Evolutionary conservation across 1,140 invertebrate genomes (phyloP), one percentile per base, ranked within the genome.

Genomic region (Gerris buenoi): DNA sequence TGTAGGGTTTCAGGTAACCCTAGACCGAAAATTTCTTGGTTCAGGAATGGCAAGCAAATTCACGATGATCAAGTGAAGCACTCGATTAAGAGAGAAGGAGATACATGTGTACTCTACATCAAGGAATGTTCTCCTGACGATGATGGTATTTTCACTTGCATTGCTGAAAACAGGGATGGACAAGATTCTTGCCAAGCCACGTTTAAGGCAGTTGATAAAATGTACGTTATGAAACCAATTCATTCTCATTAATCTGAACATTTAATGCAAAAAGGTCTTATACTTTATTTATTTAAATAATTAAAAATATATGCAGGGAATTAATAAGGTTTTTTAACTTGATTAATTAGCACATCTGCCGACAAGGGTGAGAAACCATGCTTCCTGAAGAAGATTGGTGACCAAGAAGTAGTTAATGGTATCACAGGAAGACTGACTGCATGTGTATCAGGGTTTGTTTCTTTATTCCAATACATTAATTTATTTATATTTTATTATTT

Each of bases 361-460:
- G 83, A 87, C 70, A 89, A 86, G 70, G 83, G 86, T 1, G 91
- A 95, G 75, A 82, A 90, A 1, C 91, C 93, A 23, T 84, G 86
- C 1, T 95, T 95, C 82, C 77, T 95, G 66, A 95, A 95, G 78
- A 87, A 85, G 71, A 89, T 95, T 68, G 91, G 90, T 0, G 91
- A 94, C 75, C 88, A 88, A 27, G 91, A 95, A 77, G 82, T 93
- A 23, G 90, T 89, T 75, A 86, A 88, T 72, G 88, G 90, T 10
- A 92, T 93, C 87, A 86, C 86, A 22, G 91, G 89, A 23, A 93
- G 93, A 76, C 95, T 95, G 75, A 95, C 91, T 18, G 92, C 91
- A 28, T 93, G 91, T 74, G 84, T 88, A 28, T 86, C 86, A 18
- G 93, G 93, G 46, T 84, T 26, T 57, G 64, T 59, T 61, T n/a